These are phyloP conservation scores for Galaxias olidus DNA, from an alignment of 2,797 vertebrate species.

Conservation along the genomic window DNA sequence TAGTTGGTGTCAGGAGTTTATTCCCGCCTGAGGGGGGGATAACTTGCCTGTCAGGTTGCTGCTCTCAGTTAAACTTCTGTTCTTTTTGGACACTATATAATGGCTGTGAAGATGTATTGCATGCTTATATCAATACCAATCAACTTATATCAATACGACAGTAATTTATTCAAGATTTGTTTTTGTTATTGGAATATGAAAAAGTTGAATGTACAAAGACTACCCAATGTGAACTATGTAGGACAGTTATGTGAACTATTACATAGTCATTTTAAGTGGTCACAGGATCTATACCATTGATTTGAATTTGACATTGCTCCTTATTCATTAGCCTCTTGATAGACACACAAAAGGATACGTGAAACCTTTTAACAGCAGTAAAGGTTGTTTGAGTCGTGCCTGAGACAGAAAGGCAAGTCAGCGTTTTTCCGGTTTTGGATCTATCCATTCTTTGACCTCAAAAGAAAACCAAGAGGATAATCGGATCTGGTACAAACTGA, in stretches of 20 bases:
- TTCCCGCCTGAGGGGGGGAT: constrained; percentile 10
- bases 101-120: too few relatives aligned
- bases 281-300: too few relatives aligned
- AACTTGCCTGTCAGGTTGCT: constrained; percentile 61
- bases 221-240: too few relatives aligned
- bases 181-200: too few relatives aligned
- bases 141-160: too few relatives aligned
- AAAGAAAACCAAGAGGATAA: constrained; percentile 57
- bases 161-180: too few relatives aligned
- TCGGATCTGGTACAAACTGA: constrained; percentile 25
- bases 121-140: too few relatives aligned
- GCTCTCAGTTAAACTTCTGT: constrained; percentile 12
- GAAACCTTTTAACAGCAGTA: constrained; percentile 43
- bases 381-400: constrained; percentile 46
- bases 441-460: constrained; percentile 35
- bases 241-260: too few relatives aligned
- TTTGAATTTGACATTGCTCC: too few relatives aligned
- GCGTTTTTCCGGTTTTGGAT: constrained; percentile 47
- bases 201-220: too few relatives aligned
- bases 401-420: constrained; percentile 52
- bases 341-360: constrained; percentile 35
- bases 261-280: too few relatives aligned
- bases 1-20: constrained; percentile 40
- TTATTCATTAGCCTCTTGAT: constrained; percentile 22
- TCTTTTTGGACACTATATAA: constrained; percentile 2